Evolutionary conservation across 1,140 invertebrate species (phyloP).

Genomic region (Berghia stephanieae): DNA sequence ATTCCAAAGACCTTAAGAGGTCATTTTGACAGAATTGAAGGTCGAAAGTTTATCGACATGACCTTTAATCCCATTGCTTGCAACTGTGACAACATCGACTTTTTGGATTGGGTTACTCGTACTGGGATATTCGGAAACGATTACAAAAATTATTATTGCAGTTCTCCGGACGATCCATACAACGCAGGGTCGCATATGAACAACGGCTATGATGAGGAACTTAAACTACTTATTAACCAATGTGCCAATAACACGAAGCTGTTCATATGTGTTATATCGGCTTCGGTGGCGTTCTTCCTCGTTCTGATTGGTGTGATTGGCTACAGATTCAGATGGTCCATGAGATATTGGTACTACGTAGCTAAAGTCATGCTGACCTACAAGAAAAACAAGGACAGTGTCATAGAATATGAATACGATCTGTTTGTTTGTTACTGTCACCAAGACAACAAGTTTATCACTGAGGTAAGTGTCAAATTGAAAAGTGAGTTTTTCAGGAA

Average conservation of each 20-base stretch:
- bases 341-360: conserved; percentile 24
- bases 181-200: background rate
- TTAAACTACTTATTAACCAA: background rate
- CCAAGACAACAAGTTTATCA: conserved; percentile 17
- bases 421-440: conserved; percentile 19
- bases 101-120: conserved; percentile 17
- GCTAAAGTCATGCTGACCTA: conserved; percentile 8
- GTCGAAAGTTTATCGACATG: background rate
- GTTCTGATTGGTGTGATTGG: background rate
- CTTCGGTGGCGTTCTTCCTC: background rate
- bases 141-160: conserved; percentile 12
- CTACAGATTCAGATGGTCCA: conserved; percentile 23
- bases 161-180: background rate
- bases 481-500: too few species aligned
- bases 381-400: background rate
- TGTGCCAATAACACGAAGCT: background rate
- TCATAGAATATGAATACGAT: conserved; percentile 6
- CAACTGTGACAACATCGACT: conserved; percentile 24
- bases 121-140: conserved; percentile 12
- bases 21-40: background rate
- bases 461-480: background rate
- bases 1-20: background rate
- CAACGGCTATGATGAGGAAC: background rate
- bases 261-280: background rate
- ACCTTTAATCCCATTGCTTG: conserved; percentile 1